Evolutionary conservation across 2,113 vertebrate genomes (phyloP).

Genomic region (Hystrix cristata): DNA sequence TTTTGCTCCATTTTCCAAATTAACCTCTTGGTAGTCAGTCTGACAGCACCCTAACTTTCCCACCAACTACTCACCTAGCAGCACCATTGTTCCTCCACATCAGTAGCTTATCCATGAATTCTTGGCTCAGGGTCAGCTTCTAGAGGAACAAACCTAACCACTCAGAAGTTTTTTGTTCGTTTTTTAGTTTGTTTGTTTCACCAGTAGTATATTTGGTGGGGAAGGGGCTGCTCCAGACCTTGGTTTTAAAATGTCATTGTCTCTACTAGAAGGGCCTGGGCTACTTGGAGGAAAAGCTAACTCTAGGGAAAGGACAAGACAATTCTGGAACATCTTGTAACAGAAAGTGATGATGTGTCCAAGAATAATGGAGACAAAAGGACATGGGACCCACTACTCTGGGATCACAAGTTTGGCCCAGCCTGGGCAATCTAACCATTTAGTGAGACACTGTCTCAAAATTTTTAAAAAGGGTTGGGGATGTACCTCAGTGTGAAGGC

Average conservation of each 20-base stretch:
- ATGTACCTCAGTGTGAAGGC: background rate
- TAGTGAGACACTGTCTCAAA: background rate
- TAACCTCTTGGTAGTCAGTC: background rate
- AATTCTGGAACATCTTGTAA: background rate
- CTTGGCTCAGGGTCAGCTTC: background rate
- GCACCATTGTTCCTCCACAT: background rate
- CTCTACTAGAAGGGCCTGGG: background rate
- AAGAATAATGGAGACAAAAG: background rate
- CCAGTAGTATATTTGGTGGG: background rate
- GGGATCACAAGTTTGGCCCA: background rate
- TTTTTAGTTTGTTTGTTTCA: background rate
- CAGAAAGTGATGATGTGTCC: background rate
- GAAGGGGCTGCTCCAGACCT: background rate
- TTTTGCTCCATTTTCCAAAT: background rate
- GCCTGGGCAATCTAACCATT: background rate
- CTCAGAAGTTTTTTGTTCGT: background rate
- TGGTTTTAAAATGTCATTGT: background rate
- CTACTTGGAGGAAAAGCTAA: background rate
- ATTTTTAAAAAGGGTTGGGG: background rate
- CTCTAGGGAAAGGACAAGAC: background rate
- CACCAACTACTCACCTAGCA: background rate
- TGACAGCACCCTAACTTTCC: background rate
- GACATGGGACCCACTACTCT: too few relatives aligned
- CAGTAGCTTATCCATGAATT: background rate
- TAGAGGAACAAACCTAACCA: background rate